Conservation (phyloP, 2,888 invertebrate genomes). For the Philereme transversata region DNA sequence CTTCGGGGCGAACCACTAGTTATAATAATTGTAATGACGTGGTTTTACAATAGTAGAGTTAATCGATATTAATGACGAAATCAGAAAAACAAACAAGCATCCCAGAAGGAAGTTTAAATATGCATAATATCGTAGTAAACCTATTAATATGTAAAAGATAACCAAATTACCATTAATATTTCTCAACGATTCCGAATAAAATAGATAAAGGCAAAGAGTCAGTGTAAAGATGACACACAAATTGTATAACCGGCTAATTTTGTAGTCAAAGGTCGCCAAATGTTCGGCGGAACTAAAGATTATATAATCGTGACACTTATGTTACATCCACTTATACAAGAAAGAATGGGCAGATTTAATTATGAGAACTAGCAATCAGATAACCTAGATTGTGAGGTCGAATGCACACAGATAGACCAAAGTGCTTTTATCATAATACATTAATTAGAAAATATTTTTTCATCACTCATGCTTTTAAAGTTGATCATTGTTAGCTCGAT, state of each 20-base stretch:
- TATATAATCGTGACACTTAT: conserved; percentile 27
- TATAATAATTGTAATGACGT: too few relatives aligned
- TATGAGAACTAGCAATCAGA: conserved; percentile 25
- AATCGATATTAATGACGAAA: not conserved
- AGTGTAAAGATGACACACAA: conserved; percentile 9
- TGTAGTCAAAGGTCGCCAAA: conserved; percentile 28
- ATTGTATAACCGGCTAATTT: conserved; percentile 15
- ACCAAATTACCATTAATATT: too few relatives aligned
- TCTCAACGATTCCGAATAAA: too few relatives aligned
- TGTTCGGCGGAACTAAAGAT: conserved; percentile 29
- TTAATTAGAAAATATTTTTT: too few relatives aligned
- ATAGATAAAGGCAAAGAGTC: not conserved
- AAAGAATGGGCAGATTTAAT: conserved; percentile 25
- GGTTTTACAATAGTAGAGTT: not conserved
- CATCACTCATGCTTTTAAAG: too few relatives aligned
- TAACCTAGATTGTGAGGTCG: conserved; percentile 15
- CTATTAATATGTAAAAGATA: too few relatives aligned
- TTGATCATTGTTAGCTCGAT: too few relatives aligned
- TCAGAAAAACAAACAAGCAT: not conserved
- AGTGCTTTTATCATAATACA: not conserved
- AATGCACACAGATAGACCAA: not conserved
- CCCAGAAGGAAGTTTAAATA: too few relatives aligned
- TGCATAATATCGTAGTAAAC: too few relatives aligned
- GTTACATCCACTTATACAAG: conserved; percentile 22
- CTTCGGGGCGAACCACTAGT: too few relatives aligned